A percentile compares a stretch with the other conserved stretches of the same genome.
Evolutionary conservation across 2,797 vertebrate species (phyloP).

Genomic region (Apogon talboti): DNA sequence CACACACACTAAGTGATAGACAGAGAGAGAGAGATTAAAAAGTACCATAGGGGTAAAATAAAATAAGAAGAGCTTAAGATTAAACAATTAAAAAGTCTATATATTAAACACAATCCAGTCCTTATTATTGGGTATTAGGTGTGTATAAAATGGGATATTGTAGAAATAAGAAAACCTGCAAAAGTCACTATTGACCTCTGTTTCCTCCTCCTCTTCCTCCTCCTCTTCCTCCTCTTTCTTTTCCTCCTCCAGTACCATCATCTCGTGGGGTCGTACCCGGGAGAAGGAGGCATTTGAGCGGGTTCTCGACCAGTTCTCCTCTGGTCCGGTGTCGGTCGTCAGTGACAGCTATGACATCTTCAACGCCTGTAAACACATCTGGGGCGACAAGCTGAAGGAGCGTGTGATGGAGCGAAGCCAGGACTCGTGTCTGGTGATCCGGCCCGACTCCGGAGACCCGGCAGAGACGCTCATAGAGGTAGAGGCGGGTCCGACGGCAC

Average conservation of each 20-base stretch:
- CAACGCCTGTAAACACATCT: slow-evolving; percentile 85
- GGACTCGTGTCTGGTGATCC: slow-evolving; percentile 82
- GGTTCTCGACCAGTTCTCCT: slow-evolving; percentile 81
- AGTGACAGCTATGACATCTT: slow-evolving; percentile 89
- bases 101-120: too few relatives aligned
- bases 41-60: too few relatives aligned
- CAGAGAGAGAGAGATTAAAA: too few relatives aligned
- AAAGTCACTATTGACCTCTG: too few relatives aligned
- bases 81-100: too few relatives aligned
- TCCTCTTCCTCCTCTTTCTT: not conserved
- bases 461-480: slow-evolving; percentile 84
- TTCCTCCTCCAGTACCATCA: slow-evolving; percentile 79
- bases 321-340: slow-evolving; percentile 82
- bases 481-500: not conserved
- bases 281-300: slow-evolving; percentile 84
- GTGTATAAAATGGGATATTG: too few relatives aligned
- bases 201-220: too few relatives aligned
- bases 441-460: slow-evolving; percentile 85
- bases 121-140: too few relatives aligned
- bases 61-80: too few relatives aligned
- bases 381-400: slow-evolving; percentile 85
- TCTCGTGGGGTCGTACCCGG: slow-evolving; percentile 82
- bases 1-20: too few relatives aligned
- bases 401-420: slow-evolving; percentile 83
- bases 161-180: too few relatives aligned